Conservation (phyloP, 1,140 invertebrate genomes). For the Lucilia sericata region DNA sequence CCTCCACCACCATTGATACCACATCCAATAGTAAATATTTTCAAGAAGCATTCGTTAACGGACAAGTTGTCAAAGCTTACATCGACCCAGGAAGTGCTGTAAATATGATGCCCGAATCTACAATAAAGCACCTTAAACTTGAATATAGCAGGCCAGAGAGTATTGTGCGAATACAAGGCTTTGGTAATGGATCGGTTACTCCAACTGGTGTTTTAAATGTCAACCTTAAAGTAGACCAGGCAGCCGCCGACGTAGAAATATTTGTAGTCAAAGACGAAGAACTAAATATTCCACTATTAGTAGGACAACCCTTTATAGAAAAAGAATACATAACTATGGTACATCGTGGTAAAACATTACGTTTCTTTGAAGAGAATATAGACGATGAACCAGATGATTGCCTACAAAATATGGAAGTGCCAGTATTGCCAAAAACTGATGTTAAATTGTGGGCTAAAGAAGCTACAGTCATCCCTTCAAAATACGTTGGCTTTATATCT, state of each 20-base stretch:
- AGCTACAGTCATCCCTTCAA: no score
- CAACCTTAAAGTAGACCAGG: constrained; percentile 7
- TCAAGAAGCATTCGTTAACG: not conserved
- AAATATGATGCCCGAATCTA: not conserved
- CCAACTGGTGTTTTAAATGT: not conserved
- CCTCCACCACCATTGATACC: not conserved
- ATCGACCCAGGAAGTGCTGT: not conserved
- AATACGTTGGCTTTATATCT: no score
- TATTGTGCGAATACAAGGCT: not conserved
- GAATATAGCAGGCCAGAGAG: not conserved
- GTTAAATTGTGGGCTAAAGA: no score
- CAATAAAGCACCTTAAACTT: not conserved
- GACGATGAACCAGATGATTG: not conserved
- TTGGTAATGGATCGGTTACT: not conserved
- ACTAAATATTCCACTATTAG: constrained; percentile 14
- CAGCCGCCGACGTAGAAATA: not conserved
- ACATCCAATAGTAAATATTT: constrained; percentile 8
- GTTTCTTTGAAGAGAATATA: constrained; percentile 12
- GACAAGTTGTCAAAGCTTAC: not conserved
- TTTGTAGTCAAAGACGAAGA: not conserved
- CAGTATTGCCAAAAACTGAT: no score
- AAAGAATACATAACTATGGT: constrained; percentile 25
- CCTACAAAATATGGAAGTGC: no score
- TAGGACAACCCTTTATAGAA: constrained; percentile 32
- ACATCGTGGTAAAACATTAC: not conserved